Evolutionary conservation across 2,888 invertebrate species (phyloP).

Genomic region (Lepetodrilus schrolli): DNA sequence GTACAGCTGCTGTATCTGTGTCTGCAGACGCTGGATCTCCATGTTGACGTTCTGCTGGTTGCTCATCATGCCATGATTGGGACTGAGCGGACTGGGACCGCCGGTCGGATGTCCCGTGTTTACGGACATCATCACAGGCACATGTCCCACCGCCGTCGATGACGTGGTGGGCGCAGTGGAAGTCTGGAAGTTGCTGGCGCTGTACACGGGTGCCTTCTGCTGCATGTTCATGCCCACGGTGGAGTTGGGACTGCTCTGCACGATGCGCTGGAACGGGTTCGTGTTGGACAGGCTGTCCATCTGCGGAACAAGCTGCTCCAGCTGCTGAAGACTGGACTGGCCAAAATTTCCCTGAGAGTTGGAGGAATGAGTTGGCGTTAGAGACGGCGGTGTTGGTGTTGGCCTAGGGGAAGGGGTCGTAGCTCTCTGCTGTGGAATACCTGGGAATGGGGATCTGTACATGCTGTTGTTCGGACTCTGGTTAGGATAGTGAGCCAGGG

Average conservation of each 20-base stretch:
- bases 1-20: conserved; percentile 69
- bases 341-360: conserved; percentile 58
- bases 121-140: conserved; percentile 30
- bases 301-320: conserved; percentile 61
- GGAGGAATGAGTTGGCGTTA: conserved; percentile 41
- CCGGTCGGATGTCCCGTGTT: conserved; percentile 33
- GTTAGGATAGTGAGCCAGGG: conserved; percentile 54
- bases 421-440: conserved; percentile 46
- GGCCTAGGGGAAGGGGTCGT: conserved; percentile 60
- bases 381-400: conserved; percentile 55
- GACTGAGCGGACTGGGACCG: conserved; percentile 49
- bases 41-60: conserved; percentile 48
- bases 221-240: conserved; percentile 13
- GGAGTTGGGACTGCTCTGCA: conserved; percentile 37
- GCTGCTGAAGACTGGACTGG: conserved; percentile 52
- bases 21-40: conserved; percentile 65
- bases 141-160: conserved; percentile 32
- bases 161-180: conserved; percentile 45
- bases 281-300: conserved; percentile 37
- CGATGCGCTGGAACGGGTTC: conserved; percentile 48
- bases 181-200: conserved; percentile 44
- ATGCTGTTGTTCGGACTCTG: conserved; percentile 55
- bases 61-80: conserved; percentile 38
- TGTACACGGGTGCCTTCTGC: conserved; percentile 36
- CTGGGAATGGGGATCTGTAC: conserved; percentile 36